Percentiles rank a stretch among this genome's conserved stretches.
Conservation (phyloP, 2,888 invertebrate genomes). For the Eupithecia inturbata region DNA sequence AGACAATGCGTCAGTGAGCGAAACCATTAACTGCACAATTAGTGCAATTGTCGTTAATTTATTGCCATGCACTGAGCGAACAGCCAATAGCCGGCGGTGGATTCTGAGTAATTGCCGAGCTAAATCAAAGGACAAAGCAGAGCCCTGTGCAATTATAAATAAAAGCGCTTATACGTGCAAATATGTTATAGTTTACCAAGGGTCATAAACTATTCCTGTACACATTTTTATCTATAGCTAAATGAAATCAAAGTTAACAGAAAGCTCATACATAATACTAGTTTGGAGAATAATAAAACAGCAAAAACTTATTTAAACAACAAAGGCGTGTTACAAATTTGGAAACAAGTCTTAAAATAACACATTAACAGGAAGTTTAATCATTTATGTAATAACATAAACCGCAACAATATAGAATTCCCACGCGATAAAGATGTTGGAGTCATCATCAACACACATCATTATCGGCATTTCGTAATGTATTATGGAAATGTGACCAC, state of each 20-base stretch:
- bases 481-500: constrained; percentile 24
- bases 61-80: constrained; percentile 66
- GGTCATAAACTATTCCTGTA: background rate
- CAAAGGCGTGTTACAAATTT: background rate
- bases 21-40: constrained; percentile 80
- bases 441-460: constrained; percentile 30
- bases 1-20: constrained; percentile 76
- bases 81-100: constrained; percentile 40
- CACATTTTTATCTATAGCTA: background rate
- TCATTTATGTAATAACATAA: constrained; percentile 9
- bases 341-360: background rate
- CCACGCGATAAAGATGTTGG: constrained; percentile 35
- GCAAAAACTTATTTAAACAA: background rate
- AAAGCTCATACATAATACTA: background rate
- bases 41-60: constrained; percentile 82
- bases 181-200: background rate
- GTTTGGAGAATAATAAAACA: background rate
- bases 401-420: constrained; percentile 26
- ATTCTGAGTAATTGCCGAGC: constrained; percentile 40
- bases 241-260: background rate
- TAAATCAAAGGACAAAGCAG: constrained; percentile 43
- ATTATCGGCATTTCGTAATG: constrained; percentile 31
- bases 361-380: constrained; percentile 12
- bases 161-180: constrained; percentile 5
- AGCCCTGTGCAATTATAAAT: constrained; percentile 30